Base-by-base conservation (phyloP, 2,113 vertebrate species). In the Sceloporus undulatus region DNA sequence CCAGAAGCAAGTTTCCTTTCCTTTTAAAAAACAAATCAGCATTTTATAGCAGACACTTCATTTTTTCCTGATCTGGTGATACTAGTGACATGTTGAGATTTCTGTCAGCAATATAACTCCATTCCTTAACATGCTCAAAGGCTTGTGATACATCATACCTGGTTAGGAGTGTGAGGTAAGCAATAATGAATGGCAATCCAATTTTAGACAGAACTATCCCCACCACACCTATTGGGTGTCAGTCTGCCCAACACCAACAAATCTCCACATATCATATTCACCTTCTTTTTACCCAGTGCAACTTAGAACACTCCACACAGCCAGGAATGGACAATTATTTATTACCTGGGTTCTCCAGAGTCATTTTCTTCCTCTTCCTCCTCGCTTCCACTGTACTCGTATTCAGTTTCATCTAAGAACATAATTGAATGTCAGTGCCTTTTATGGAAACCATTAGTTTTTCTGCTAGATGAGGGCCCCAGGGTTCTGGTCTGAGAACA, bases 311-410 rank as follows among this genome's bases (percentile, higher is more conserved):
- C 23, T 34, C 54, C 0, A 0, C n/a, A 85, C 56, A 80, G 27
- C 10, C 19, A 80, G 75, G 89, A 90, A 86, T 23, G 11, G 5
- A 18, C 16, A 29, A 27, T 34, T 78, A 34, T 40, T 11, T 68
- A 79, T 13, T 96, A 99, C 99, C 99, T 99, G 91, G 98, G 98
- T 88, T 99, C 98, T 87, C 99, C 98, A 0, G 98, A 96, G 90
- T 99, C 98, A n/a, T 98, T 96, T 92, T 99, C 98, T 71, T 99
- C 99, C 68, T 99, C 99, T 92, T 99, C 99, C 84, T 99, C 99
- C 92, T 99, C 99, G 68, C 99, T 99, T 84, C 99, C 99, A 27
- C 99, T 99, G 97, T 99, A 99, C 91, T 99, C 99, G 0, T 99
- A 99, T 79, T 99, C 98, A 0, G 98, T 99, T 96, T 99, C 99